Base-by-base conservation (phyloP, 2,888 invertebrate species). In the Pollenia amentaria region DNA sequence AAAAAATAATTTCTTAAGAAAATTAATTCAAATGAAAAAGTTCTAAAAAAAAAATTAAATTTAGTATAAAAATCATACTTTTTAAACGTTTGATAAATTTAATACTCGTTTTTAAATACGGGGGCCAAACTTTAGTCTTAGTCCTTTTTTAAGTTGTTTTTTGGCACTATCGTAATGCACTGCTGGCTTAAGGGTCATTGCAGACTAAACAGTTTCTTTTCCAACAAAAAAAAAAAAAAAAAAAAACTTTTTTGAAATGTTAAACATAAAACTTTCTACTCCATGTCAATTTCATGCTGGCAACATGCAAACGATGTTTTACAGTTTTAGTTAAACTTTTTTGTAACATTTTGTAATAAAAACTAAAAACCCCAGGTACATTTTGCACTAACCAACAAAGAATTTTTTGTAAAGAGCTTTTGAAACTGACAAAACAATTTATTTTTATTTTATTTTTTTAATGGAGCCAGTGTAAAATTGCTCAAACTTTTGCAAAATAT, bases 201-300 rank as follows among this genome's bases (percentile, higher is more conserved):
- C 42, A 29, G 38, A n/a, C 12, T 40, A 42, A 11, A 16, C 57
- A 44, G 14, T 57, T 48, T 16, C 18, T 69, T 0, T 10, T 53
- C 18, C 0, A 4, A 11, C 21, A 55, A 11, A 29, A 29, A 29
- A 29, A 55, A 11, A 29, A 29, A 29, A 55, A 11, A 12, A 12
- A 6, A 14, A 21, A 72, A 72, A 57, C 44, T 72, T 44, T 57
- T 57, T 55, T 42, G 18, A 42, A 42, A 40, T 42, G 42, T 29
- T 44, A 3, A 57, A 46, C 11, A 44, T 38, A 46, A 46, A 60
- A 53, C 12, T 8, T 73, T 21, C 0, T 18, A 38, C 38, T 73
- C 48, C 60, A 73, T 73, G 73, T 60, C 60, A 48, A 60, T 38
- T 18, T 12, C 29, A 38, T 42, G n/a, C 44, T 44, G 55, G 46